Base-by-base conservation (phyloP, 2,113 vertebrate genomes). In the Cygnus buccinator region DNA sequence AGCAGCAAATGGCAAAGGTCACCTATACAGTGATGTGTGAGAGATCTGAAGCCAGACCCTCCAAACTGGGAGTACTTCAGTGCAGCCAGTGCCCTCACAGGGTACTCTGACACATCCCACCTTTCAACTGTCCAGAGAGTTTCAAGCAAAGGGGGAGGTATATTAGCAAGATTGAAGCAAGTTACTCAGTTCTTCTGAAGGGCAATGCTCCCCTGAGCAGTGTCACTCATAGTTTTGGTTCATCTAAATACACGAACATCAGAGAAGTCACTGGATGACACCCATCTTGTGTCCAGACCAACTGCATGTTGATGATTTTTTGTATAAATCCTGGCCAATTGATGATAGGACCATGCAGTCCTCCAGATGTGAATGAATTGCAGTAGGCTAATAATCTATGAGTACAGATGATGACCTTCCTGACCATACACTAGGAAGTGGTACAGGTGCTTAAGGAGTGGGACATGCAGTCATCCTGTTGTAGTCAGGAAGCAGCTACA, bases 1-100 rank as follows among this genome's bases (percentile, higher is more conserved):
- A 83, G 67, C 39, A 80, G 41, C 54, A 81, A 80, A 91, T 70
- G 28, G 44, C 86, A 84, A 92, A 85, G 52, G 86, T 92, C 78
- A 84, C 13, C 80, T 25, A 26, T 70, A 25, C 6, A 57, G 35
- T 6, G 3, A 48, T 82, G 70, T 11, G 39, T 0, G 4, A 63
- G 23, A 73, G 35, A 23, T 29, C 62, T 26, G 78, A 81, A 95
- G 39, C 22, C 55, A 90, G 70, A 77, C 4, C 50, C 66, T 87
- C 65, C 59, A 57, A 63, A 43, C 15, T 46, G 21, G 8, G 4
- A 61, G 46, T 31, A 13, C 18, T 54, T 76, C 58, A 41, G 12
- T 46, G 62, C 28, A 15, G 17, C 33, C 6, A 28, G 23, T 37
- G 48, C 37, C 10, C 23, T 68, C 29, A 14, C 2, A 78, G 19